Base-by-base conservation (phyloP, 2,113 vertebrate species). In the Cyphomyrus discorhynchus region DNA sequence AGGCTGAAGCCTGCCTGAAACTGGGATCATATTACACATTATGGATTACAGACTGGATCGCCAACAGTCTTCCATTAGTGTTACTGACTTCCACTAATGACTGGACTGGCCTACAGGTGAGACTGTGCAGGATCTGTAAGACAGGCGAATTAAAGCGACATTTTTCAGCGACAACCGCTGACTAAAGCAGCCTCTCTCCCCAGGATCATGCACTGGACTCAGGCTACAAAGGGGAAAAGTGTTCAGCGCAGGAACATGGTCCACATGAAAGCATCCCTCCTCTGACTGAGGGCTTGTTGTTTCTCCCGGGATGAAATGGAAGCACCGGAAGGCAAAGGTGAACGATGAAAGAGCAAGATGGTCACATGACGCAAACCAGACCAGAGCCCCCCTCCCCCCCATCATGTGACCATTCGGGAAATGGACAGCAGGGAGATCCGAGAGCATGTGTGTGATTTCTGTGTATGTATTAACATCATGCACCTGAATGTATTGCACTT, bases 1-100 rank as follows among this genome's bases (percentile, higher is more conserved):
- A 89, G 91, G 90, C 92, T 93, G 93, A 92, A 94, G 88, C 87
- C 85, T 91, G 90, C n/a, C 21, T 90, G 66, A 90, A 27, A 13
- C 49, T 93, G 89, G 91, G 92, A 93, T 94, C 91, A 90, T 88
- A 92, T 94, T 93, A 92, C 93, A 88, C 86, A 42, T n/a, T 35
- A 31, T 90, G 90, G 93, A 95, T 93, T 91, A 93, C 93, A 90
- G 91, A 90, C 92, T 94, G 45, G 39, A 46, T 93, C 9, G 91
- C 87, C 77, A 10, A 27, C 31, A 91, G 45, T 92, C 89, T 92
- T 84, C 90, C 88, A 91, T 80, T 90, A 11, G 66, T 92, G 89
- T 92, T 94, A 90, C 91, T 90, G 50, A 90, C 93, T 93, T 46
- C 88, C 87, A 90, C 90, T 89, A 92, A 85, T 91, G 77, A 90